phyloP scores from a whole-genome alignment of 2,888 invertebrate species.

The Netelia melanura region DNA sequence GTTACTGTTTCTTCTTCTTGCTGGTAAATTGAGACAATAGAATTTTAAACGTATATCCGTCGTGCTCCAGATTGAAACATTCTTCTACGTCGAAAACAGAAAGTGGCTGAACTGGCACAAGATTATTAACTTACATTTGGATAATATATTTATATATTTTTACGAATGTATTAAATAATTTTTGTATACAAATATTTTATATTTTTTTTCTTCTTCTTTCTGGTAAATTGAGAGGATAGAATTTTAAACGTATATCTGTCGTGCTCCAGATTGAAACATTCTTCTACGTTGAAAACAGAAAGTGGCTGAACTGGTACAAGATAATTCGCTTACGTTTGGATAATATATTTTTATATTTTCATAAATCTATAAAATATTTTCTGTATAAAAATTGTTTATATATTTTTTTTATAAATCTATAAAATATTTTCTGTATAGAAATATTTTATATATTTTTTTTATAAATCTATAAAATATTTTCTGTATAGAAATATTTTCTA shows the following conservation, averaged over 20 bases:
- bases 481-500: too few species aligned
- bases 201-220: slow-evolving; percentile 72
- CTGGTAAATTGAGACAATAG: slow-evolving; percentile 70
- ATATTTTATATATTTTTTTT: too few species aligned
- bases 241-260: neutral
- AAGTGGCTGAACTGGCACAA: too few species aligned
- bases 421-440: slow-evolving; percentile 37
- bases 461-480: slow-evolving; percentile 10
- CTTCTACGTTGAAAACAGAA: neutral
- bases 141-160: too few species aligned
- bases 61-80: slow-evolving; percentile 16
- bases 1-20: slow-evolving; percentile 73
- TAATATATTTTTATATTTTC: too few species aligned
- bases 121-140: too few species aligned
- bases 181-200: too few species aligned
- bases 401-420: too few species aligned
- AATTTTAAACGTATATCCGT: neutral
- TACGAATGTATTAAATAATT: too few species aligned
- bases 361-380: slow-evolving; percentile 27
- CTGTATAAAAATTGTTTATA: too few species aligned
- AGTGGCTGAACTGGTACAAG: too few species aligned
- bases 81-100: neutral
- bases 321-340: too few species aligned
- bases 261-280: slow-evolving; percentile 51
- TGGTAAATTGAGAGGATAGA: slow-evolving; percentile 70